A percentile compares a stretch with the other conserved stretches of the same genome.
These are phyloP conservation scores for Ondatra zibethicus DNA, from an alignment of 2,113 vertebrate species.

Conservation along the genomic window DNA sequence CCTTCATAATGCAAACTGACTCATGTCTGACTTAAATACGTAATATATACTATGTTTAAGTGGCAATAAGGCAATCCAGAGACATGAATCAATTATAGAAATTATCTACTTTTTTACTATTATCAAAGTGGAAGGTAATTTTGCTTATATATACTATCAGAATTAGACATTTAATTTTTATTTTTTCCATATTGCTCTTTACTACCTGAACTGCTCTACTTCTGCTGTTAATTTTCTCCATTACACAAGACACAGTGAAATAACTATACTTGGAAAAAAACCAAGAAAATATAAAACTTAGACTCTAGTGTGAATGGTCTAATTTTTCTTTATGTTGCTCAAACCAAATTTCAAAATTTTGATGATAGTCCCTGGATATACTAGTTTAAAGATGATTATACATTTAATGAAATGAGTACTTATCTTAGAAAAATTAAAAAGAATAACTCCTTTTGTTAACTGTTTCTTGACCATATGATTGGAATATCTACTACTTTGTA, in stretches of 20 bases:
- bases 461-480: neutral
- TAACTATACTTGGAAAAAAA: neutral
- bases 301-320: neutral
- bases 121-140: neutral
- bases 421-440: neutral
- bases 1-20: neutral
- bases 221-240: too few species aligned
- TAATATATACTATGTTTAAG: neutral
- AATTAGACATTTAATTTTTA: neutral
- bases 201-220: neutral
- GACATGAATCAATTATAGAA: neutral
- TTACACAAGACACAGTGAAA: too few species aligned
- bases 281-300: neutral
- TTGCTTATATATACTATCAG: neutral
- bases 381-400: neutral
- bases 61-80: neutral
- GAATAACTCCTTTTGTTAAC: too few species aligned
- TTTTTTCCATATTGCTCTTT: neutral
- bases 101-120: neutral
- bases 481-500: neutral
- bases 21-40: neutral
- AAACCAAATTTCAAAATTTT: neutral
- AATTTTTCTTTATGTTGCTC: neutral
- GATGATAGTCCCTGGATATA: fast-evolving
- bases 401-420: neutral